Evolutionary conservation across 2,888 invertebrate species (phyloP), one percentile per base, ranked within the genome.

Genomic region (Catocala fraxini): DNA sequence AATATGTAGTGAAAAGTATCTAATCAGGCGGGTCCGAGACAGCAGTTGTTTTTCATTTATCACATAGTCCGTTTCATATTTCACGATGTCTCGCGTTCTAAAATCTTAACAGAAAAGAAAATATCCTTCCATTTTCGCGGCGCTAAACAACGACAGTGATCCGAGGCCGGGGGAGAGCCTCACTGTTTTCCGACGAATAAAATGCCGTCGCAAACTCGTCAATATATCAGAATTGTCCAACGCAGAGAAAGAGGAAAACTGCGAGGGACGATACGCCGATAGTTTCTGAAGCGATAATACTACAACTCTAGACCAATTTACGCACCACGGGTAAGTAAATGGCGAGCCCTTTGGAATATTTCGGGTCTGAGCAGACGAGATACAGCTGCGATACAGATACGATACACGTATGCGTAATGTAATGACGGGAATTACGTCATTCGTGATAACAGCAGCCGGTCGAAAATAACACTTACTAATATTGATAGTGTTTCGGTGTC

Each of bases 141-240:
- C 65, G 77, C 80, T 77, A 80, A 81, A 79, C 75, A 81, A 82
- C 71, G 75, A 66, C 75, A 71, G 73, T 66, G 71, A 75, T 83
- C 70, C 75, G 68, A 58, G 46, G 68, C 71, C 65, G 63, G 57
- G 59, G 53, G 69, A 61, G 63, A 53, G 63, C 68, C 64, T 73
- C 73, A 77, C 78, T 75, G 72, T 69, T 84, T 84, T 84, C 77
- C 73, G 69, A 60, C 71, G 73, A 75, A 76, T 73, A 73, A 82
- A 85, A 80, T 71, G 79, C 72, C 74, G 73, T 77, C 80, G 81
- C 80, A 79, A 82, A 81, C 82, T 84, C 81, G 82, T 87, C 87
- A 83, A 87, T 88, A 87, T 84, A 85, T 87, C 85, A 84, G 82
- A 85, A 83, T 81, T 79, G 83, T 72, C 74, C 71, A 76, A 76